Evolutionary conservation across 2,888 invertebrate genomes (phyloP).

Genomic region (Phalera bucephala): DNA sequence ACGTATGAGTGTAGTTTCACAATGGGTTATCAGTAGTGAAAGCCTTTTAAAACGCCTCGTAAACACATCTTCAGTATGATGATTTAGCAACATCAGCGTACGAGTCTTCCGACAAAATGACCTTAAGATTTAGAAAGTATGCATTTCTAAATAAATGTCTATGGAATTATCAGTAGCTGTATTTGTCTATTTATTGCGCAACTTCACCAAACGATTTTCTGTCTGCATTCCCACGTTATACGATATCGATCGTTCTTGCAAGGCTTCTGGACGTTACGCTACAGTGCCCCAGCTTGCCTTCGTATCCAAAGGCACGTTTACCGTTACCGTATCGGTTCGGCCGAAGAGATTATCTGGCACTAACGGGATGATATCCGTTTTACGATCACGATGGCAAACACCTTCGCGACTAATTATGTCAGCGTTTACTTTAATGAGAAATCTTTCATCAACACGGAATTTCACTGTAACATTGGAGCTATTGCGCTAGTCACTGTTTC

Average conservation of each 20-base stretch:
- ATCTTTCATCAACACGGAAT: slow-evolving; percentile 7
- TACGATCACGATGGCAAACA: slow-evolving; percentile 31
- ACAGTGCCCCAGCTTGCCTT: slow-evolving; percentile 45
- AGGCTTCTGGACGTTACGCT: slow-evolving; percentile 67
- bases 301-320: slow-evolving; percentile 50
- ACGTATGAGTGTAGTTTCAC: slow-evolving; percentile 14
- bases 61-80: slow-evolving; percentile 28
- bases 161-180: slow-evolving; percentile 12
- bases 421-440: slow-evolving; percentile 13
- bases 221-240: slow-evolving; percentile 55
- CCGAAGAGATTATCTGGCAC: slow-evolving; percentile 56
- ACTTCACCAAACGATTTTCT: slow-evolving; percentile 23
- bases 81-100: slow-evolving; percentile 39
- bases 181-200: slow-evolving; percentile 24
- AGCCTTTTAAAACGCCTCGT: slow-evolving; percentile 27
- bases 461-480: slow-evolving; percentile 7
- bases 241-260: slow-evolving; percentile 70
- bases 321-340: slow-evolving; percentile 57
- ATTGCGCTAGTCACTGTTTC: slow-evolving; percentile 8
- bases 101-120: slow-evolving; percentile 28
- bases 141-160: slow-evolving; percentile 11
- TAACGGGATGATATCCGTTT: slow-evolving; percentile 67
- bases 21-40: slow-evolving; percentile 32
- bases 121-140: slow-evolving; percentile 44
- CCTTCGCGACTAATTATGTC: slow-evolving; percentile 33